Conservation (phyloP, 2,888 invertebrate species). For the Parascotia fuliginaria region DNA sequence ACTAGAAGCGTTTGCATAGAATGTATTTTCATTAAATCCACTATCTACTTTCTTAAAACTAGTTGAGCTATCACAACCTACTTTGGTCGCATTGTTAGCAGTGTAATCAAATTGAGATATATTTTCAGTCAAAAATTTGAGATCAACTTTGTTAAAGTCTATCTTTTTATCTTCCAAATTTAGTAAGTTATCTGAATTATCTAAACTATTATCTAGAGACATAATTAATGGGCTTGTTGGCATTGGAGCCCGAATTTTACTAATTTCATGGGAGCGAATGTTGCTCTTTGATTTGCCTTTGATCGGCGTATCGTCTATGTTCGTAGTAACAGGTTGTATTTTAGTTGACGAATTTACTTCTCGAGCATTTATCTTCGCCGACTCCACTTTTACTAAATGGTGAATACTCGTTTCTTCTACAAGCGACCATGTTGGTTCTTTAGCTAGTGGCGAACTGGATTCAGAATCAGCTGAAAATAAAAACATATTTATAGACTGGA, state of each 20-base stretch:
- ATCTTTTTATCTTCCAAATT: slow-evolving; percentile 74
- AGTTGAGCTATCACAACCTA: slow-evolving; percentile 58
- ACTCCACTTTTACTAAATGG: slow-evolving; percentile 57
- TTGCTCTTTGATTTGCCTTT: slow-evolving; percentile 65
- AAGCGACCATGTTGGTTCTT: slow-evolving; percentile 63
- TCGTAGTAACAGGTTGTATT: slow-evolving; percentile 49
- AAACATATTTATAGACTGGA: neutral
- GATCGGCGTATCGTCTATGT: slow-evolving; percentile 68
- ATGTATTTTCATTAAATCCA: slow-evolving; percentile 78
- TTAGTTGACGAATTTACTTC: slow-evolving; percentile 60
- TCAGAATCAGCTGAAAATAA: slow-evolving; percentile 65
- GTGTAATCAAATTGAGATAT: slow-evolving; percentile 63
- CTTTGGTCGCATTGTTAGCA: slow-evolving; percentile 54
- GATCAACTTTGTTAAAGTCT: slow-evolving; percentile 79
- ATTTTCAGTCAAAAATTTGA: slow-evolving; percentile 79
- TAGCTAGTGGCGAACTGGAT: slow-evolving; percentile 47
- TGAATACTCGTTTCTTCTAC: slow-evolving; percentile 64
- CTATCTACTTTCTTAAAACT: slow-evolving; percentile 77
- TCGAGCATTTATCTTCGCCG: slow-evolving; percentile 42
- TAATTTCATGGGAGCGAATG: slow-evolving; percentile 69
- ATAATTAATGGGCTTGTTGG: slow-evolving; percentile 64
- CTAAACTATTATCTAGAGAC: slow-evolving; percentile 77
- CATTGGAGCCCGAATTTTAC: slow-evolving; percentile 69
- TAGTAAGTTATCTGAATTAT: slow-evolving; percentile 66
- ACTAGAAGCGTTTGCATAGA: slow-evolving; percentile 75